These are phyloP conservation scores for Beris morrisii DNA, from an alignment of 2,888 invertebrate genomes.

Conservation along the genomic window DNA sequence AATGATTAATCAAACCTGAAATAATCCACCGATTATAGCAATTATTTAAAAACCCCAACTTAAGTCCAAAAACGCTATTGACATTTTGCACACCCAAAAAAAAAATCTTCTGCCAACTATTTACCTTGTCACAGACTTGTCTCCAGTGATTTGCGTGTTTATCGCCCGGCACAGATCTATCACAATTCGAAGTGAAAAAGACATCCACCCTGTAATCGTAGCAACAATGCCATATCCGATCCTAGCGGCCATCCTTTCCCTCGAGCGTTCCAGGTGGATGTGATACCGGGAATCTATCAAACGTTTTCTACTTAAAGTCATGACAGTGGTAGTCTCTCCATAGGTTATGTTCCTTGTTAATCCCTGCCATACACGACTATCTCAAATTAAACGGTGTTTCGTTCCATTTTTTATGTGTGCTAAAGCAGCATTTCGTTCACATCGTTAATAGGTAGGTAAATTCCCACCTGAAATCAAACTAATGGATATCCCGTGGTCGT, in stretches of 20 bases:
- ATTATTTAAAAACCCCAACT: too few relatives aligned
- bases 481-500: constrained; percentile 36
- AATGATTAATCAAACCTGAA: too few relatives aligned
- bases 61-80: neutral
- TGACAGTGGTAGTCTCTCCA: too few relatives aligned
- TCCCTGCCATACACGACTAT: constrained; percentile 31
- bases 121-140: constrained; percentile 31
- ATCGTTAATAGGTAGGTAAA: constrained; percentile 18
- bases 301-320: neutral
- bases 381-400: neutral
- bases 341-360: constrained; percentile 21
- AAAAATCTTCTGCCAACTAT: constrained; percentile 8
- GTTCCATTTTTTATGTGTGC: constrained; percentile 10
- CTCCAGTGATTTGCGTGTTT: constrained; percentile 40
- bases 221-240: neutral
- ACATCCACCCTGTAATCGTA: neutral
- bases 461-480: constrained; percentile 40
- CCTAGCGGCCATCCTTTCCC: neutral
- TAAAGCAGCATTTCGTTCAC: constrained; percentile 13
- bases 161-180: constrained; percentile 38
- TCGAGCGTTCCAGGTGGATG: neutral
- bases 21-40: too few relatives aligned
- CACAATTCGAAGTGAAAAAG: constrained; percentile 12
- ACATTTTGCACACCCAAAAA: constrained; percentile 19
- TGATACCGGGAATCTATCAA: neutral